Conservation (phyloP, 2,888 invertebrate genomes). For the Drosophila pseudotalamancana region DNA sequence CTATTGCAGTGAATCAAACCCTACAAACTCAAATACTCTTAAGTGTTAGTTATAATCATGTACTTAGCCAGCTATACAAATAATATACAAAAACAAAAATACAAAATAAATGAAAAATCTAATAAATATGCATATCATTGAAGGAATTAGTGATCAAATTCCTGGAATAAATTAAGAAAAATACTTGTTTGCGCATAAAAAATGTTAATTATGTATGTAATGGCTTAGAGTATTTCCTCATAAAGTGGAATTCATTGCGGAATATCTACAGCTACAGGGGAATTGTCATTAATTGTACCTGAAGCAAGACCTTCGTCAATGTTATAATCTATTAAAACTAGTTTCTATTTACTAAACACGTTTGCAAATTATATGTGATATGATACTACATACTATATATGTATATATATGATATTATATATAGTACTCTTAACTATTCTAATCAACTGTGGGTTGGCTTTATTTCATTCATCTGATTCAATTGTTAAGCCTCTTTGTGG, state of each 20-base stretch:
- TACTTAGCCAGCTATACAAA: conserved; percentile 7
- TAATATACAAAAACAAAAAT: background rate
- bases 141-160: background rate
- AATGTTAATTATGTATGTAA: no score
- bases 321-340: background rate
- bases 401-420: no score
- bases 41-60: conserved; percentile 1
- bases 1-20: conserved; percentile 37
- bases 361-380: background rate
- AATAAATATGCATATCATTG: background rate
- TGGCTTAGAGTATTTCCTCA: no score
- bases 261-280: no score
- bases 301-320: no score
- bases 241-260: no score
- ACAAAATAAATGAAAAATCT: background rate
- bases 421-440: background rate
- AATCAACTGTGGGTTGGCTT: background rate
- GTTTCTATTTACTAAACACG: background rate
- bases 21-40: background rate
- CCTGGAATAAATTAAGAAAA: background rate
- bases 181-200: background rate
- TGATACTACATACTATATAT: no score
- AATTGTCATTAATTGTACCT: no score
- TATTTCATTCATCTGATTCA: background rate
- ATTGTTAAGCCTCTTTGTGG: background rate